A percentile compares a stretch with the other conserved stretches of the same genome.
Evolutionary conservation across 2,113 vertebrate species (phyloP).

Genomic region (Leiothrix lutea): DNA sequence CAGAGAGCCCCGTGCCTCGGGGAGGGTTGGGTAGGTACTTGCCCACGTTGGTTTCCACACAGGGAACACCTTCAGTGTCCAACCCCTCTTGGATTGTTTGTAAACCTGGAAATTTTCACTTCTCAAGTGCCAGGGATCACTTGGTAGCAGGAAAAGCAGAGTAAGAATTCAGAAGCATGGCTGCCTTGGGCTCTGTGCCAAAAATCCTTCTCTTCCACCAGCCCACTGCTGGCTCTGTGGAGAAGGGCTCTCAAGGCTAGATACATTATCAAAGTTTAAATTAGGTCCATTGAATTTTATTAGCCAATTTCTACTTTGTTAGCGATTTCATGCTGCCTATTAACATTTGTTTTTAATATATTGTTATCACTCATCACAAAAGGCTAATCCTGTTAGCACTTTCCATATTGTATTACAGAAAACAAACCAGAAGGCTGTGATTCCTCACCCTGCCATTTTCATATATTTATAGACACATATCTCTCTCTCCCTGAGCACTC

Average conservation of each 20-base stretch:
- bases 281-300: constrained; percentile 47
- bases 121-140: background rate
- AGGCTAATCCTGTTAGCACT: constrained; percentile 61
- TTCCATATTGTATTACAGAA: constrained; percentile 48
- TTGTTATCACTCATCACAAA: constrained; percentile 67
- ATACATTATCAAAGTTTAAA: background rate
- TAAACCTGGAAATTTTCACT: background rate
- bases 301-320: constrained; percentile 68
- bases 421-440: constrained; percentile 28
- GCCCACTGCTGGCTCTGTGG: background rate
- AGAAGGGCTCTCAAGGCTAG: background rate
- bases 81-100: background rate
- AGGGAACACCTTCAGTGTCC: background rate
- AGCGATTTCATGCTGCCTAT: constrained; percentile 49
- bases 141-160: background rate
- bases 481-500: background rate
- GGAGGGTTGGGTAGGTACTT: background rate
- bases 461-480: accelerated
- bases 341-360: constrained; percentile 66
- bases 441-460: background rate
- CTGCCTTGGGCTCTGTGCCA: accelerated
- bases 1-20: accelerated
- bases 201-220: background rate
- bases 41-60: accelerated
- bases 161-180: background rate